Base-by-base conservation (phyloP, 2,888 invertebrate species). In the Apamea epomidion region DNA sequence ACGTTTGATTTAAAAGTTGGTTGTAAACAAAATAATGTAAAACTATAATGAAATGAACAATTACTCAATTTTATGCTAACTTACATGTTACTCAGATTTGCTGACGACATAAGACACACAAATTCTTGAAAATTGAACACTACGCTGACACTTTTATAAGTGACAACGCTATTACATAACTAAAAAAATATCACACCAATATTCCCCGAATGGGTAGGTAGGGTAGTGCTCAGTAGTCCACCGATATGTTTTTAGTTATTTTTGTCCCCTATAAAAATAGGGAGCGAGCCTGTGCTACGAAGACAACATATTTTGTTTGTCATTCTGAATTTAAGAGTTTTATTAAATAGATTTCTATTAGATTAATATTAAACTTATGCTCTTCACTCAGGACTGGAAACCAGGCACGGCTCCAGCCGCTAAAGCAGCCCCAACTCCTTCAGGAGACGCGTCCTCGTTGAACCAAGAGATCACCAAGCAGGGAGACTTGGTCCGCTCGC, bases 401-500 rank as follows among this genome's bases (percentile, higher is more conserved):
- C 94, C 94, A 48, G 87, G 90, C 6, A 79, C 90, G 18, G 48
- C 88, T 0, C 83, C 91, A 81, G 83, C 89, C 37, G 51, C 88
- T 0, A 62, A 82, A 32, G 37, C 90, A 8, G 37, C 88, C 0
- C 75, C 87, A 72, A 80, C 83, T 72, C 75, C 89, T 0, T 82
- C 88, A 8, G 81, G 65, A 14, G 91, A 91, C 83, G 87, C 89
- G 0, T 67, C 89, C 0, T 76, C 87, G n/a, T 58, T 93, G 10
- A 86, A 90, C 87, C 85, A 85, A 18, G 86, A 97, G 86, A 98
- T 98, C 86, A 91, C 93, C 14, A 95, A 96, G 82, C 98, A 98
- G 92, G 98, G 98, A 7, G 97, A 98, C 88, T 93, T 97, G 81
- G 98, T 99, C 0, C 96, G 98, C 54, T 97, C 98, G 32, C 95